Conservation (phyloP, 2,797 vertebrate genomes). For the Malurus leucopterus region DNA sequence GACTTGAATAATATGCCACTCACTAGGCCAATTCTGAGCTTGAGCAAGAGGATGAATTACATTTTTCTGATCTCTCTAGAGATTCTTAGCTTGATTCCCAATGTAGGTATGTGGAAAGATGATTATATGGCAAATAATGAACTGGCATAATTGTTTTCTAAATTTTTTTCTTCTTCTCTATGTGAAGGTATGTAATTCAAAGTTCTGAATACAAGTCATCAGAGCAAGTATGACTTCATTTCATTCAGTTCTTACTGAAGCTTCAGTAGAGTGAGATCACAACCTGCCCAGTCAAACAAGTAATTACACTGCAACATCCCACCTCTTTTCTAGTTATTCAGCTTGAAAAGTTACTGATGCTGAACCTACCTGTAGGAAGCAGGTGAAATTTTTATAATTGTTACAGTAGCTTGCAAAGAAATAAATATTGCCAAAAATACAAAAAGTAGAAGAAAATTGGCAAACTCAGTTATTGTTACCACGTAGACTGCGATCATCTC, state of each 20-base stretch:
- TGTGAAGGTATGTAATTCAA: not conserved
- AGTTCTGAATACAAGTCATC: not conserved
- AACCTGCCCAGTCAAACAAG: not conserved
- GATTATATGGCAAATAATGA: not conserved
- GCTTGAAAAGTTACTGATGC: not conserved
- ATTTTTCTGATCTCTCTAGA: not conserved
- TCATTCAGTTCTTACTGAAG: not conserved
- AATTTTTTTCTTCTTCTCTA: not conserved
- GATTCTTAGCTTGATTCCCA: not conserved
- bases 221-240: not conserved
- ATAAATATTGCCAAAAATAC: not conserved
- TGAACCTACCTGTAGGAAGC: not conserved
- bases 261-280: not conserved
- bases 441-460: not conserved
- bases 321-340: not conserved
- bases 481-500: not conserved
- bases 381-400: not conserved
- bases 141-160: not conserved
- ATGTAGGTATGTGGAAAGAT: not conserved
- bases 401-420: not conserved
- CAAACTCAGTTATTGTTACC: not conserved
- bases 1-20: not conserved
- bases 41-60: not conserved
- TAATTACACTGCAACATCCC: not conserved
- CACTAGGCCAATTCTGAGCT: not conserved